Evolutionary conservation across 2,797 vertebrate species (phyloP).

Genomic region (Phoeniculus purpureus): DNA sequence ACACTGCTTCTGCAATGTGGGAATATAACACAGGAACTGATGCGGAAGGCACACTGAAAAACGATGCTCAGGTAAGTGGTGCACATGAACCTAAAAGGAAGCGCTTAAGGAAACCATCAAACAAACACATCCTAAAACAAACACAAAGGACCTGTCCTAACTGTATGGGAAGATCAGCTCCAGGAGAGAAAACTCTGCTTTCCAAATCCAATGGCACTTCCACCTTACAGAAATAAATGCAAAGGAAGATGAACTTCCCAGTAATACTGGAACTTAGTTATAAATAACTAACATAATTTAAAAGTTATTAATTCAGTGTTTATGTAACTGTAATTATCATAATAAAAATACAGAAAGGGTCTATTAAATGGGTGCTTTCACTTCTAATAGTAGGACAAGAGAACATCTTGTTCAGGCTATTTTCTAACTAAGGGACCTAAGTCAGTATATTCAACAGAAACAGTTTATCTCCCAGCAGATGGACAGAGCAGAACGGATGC

Average conservation of each 20-base stretch:
- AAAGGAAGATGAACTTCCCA: not conserved
- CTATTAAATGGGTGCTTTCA: not conserved
- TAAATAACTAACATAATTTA: slow-evolving; percentile 52
- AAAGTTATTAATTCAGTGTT: slow-evolving; percentile 33
- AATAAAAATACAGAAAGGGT: slow-evolving; percentile 16
- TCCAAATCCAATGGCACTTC: not conserved
- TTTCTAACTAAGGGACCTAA: not conserved
- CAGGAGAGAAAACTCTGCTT: not conserved
- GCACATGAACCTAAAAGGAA: not conserved
- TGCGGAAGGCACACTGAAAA: not conserved
- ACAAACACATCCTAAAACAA: not conserved
- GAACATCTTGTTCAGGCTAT: not conserved
- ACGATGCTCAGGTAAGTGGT: not conserved
- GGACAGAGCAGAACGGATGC: not conserved
- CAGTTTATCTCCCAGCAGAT: not conserved
- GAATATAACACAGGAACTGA: not conserved
- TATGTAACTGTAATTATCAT: slow-evolving; percentile 45
- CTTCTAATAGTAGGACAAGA: not conserved
- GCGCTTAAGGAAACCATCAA: not conserved
- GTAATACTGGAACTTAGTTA: slow-evolving; percentile 14
- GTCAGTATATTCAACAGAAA: not conserved
- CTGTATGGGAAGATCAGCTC: not conserved
- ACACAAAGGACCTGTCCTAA: not conserved
- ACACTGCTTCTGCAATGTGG: rapidly evolving
- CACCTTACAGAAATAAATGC: slow-evolving; percentile 18